A percentile compares a stretch with the other conserved stretches of the same genome.
These are phyloP conservation scores for Corynorhinus townsendii DNA, from an alignment of 2,113 vertebrate genomes.

Conservation along the genomic window DNA sequence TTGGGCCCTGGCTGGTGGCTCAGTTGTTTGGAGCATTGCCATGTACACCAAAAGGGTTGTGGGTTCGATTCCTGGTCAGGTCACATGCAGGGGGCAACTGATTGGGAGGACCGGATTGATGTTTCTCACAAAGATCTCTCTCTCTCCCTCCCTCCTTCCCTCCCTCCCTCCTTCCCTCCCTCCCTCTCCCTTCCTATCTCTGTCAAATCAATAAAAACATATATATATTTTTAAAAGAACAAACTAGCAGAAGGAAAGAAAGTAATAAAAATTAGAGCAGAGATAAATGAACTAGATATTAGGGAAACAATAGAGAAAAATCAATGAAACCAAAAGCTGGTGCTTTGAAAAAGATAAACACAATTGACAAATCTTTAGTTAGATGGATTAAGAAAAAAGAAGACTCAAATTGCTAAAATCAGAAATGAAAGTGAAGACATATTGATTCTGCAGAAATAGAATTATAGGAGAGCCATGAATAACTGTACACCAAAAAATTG, in stretches of 20 bases:
- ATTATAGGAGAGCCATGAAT: background rate
- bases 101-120: too few species aligned
- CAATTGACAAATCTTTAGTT: background rate
- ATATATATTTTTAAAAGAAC: too few species aligned
- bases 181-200: too few species aligned
- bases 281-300: background rate
- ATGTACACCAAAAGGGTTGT: too few species aligned
- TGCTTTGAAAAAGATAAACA: background rate
- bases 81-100: too few species aligned
- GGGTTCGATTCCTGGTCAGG: too few species aligned
- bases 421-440: background rate
- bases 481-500: background rate
- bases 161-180: too few species aligned
- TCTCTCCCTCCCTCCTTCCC: too few species aligned
- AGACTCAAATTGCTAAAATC: background rate
- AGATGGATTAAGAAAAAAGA: background rate
- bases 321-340: background rate
- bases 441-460: background rate
- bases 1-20: too few species aligned
- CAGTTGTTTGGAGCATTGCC: too few species aligned
- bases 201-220: too few species aligned
- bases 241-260: background rate
- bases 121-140: too few species aligned
- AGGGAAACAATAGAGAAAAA: background rate
- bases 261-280: background rate